These are phyloP conservation scores for Theretra japonica DNA, from an alignment of 2,888 invertebrate genomes.

Conservation along the genomic window DNA sequence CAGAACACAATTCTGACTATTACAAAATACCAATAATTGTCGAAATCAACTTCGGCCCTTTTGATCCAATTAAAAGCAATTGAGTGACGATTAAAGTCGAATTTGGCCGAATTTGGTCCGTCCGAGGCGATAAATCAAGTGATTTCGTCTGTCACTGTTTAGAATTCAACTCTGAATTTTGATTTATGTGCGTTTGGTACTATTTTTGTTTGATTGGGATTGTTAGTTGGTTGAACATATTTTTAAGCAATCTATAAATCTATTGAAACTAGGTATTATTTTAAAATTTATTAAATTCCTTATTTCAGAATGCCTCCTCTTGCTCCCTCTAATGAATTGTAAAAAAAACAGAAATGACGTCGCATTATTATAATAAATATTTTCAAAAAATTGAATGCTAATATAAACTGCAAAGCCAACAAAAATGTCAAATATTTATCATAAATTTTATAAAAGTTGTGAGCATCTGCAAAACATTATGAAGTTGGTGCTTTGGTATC, in stretches of 20 bases:
- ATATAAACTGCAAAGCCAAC: no score
- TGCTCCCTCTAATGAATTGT: no score
- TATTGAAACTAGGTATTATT: no score
- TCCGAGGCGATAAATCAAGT: conserved; percentile 69
- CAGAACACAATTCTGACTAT: conserved; percentile 73
- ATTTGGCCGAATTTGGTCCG: conserved; percentile 54
- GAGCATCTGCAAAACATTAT: no score
- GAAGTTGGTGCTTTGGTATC: no score
- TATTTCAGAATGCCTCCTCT: no score
- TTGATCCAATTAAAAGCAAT: conserved; percentile 77
- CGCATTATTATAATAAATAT: no score
- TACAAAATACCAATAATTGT: conserved; percentile 68
- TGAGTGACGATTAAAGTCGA: conserved; percentile 67
- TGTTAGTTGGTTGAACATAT: background rate
- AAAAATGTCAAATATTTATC: no score
- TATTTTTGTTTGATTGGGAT: conserved; percentile 17
- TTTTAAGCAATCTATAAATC: background rate
- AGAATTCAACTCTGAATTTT: conserved; percentile 25
- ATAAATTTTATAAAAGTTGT: no score
- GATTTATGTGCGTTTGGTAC: conserved; percentile 25
- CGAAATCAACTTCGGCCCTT: conserved; percentile 49
- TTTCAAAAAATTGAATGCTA: no score
- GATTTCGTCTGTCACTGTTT: conserved; percentile 64
- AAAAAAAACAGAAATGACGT: no score
- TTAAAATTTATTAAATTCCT: no score